phyloP scores from a whole-genome alignment of 2,888 invertebrate genomes.

The Apeira syringaria region DNA sequence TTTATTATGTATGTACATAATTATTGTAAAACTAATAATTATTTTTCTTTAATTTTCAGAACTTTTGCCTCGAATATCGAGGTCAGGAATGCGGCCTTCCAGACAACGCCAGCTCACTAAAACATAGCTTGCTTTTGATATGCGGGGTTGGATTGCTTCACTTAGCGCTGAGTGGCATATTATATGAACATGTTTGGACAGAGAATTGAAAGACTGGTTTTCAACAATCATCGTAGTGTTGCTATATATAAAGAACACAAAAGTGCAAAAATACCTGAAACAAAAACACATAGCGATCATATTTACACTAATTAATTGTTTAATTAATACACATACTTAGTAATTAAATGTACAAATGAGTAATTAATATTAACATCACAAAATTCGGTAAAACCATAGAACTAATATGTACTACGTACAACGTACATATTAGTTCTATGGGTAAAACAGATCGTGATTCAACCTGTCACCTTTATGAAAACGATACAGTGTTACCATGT shows the following conservation, averaged over 20 bases:
- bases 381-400: too few species aligned
- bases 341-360: too few species aligned
- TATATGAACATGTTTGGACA: neutral
- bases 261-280: too few species aligned
- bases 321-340: too few species aligned
- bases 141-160: constrained; percentile 46
- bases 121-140: constrained; percentile 44
- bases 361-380: too few species aligned
- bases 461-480: constrained; percentile 33
- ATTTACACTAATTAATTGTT: too few species aligned
- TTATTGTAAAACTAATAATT: too few species aligned
- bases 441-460: too few species aligned
- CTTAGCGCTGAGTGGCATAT: constrained; percentile 38
- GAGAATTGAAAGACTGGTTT: neutral
- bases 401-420: too few species aligned
- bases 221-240: neutral
- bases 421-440: too few species aligned
- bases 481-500: constrained; percentile 25
- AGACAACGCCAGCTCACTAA: constrained; percentile 39
- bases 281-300: too few species aligned
- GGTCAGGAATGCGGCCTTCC: constrained; percentile 63
- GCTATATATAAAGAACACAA: neutral
- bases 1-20: too few species aligned
- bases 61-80: constrained; percentile 72
- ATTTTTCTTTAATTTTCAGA: constrained; percentile 71